Base-by-base conservation (phyloP, 2,888 invertebrate genomes). In the Apotomis capreana region DNA sequence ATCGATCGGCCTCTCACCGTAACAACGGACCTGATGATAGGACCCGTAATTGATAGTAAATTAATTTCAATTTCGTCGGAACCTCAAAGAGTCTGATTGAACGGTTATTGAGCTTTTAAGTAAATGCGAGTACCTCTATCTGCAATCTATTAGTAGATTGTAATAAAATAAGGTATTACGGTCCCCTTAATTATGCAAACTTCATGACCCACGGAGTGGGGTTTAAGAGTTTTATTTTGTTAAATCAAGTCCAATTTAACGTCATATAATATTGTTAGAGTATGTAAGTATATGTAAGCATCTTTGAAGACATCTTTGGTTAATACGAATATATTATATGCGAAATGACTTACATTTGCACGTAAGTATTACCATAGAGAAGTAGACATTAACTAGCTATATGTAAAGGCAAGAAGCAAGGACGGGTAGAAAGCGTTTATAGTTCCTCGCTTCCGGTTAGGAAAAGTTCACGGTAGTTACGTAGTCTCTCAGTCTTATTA, bases 381-480 rank as follows among this genome's bases (percentile, higher is more conserved):
- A 84, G 86, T 83, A 84, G 83, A 87, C 84, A 86, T 87, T 87
- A 90, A 87, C 88, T 91, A 91, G 87, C 89, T 90, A 91, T 88
- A 87, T 88, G 91, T 90, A 90, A 91, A 92, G 92, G 92, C 92
- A 90, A 92, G 91, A 91, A 90, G 90, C 87, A 89, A 92, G 92
- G 92, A 92, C 92, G 92, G 92, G 92, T 90, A 89, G 88, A 91
- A 91, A 92, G 92, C 91, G 88, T 89, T 88, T 89, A 86, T 89
- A 84, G 87, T 90, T 87, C 87, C 89, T 89, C 88, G 86, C 88
- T 87, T 87, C 87, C 87, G 90, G 26, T 26, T 26, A 26, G 26
- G 87, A 89, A 89, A 88, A 89, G 87, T 88, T 91, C 87, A 87
- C 85, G 88, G 88, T 87, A 86, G 83, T 89, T 91, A 91, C 91